Conservation (phyloP, 2,888 invertebrate genomes). For the Gordius sp. region DNA sequence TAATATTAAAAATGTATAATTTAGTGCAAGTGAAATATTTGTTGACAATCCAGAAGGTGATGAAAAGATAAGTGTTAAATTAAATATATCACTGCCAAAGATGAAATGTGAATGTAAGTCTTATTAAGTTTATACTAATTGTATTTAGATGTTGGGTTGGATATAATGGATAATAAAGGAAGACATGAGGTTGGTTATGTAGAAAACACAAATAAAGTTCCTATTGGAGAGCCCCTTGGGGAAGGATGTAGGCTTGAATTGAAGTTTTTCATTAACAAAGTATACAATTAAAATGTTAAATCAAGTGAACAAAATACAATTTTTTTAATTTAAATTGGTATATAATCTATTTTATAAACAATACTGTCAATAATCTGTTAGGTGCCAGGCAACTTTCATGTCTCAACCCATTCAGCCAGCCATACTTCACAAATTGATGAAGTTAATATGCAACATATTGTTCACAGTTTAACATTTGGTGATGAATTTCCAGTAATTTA, state of each 20-base stretch:
- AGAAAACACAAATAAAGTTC: slow-evolving; percentile 33
- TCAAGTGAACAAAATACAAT: no score
- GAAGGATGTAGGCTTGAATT: slow-evolving; percentile 34
- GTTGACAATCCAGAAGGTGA: slow-evolving; percentile 34
- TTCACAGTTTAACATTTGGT: slow-evolving; percentile 33
- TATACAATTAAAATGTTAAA: no score
- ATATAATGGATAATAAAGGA: slow-evolving; percentile 37
- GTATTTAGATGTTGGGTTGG: slow-evolving; percentile 32
- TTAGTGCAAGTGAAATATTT: slow-evolving; percentile 33
- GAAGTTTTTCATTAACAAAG: slow-evolving; percentile 30
- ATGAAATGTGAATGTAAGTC: slow-evolving; percentile 33
- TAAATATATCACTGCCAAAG: slow-evolving; percentile 33
- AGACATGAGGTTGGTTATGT: slow-evolving; percentile 37
- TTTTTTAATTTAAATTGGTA: no score
- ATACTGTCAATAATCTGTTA: no score
- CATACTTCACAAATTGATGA: slow-evolving; percentile 29
- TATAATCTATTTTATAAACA: no score
- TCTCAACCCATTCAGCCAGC: slow-evolving; percentile 35
- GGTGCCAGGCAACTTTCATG: slow-evolving; percentile 37
- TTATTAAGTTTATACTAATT: slow-evolving; percentile 16
- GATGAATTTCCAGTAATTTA: slow-evolving; percentile 19
- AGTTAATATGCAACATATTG: slow-evolving; percentile 34
- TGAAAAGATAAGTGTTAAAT: slow-evolving; percentile 33
- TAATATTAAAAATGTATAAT: slow-evolving; percentile 20
- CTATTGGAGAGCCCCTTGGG: slow-evolving; percentile 25